Percentiles rank a stretch among this genome's conserved stretches.
These are phyloP conservation scores for Meteorus sp. DNA, from an alignment of 1,140 invertebrate species.

Conservation along the genomic window DNA sequence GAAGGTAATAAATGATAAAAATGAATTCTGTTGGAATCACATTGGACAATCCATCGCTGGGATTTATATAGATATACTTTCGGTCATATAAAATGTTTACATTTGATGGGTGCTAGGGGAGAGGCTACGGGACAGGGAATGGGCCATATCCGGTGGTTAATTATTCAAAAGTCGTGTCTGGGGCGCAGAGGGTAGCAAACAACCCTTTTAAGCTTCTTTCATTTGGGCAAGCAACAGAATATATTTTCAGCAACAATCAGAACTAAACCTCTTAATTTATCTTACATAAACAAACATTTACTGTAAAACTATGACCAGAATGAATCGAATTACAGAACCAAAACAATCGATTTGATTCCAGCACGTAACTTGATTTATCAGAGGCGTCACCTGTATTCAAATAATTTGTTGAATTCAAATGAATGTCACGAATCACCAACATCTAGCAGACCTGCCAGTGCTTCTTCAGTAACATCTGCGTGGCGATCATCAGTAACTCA, in stretches of 20 bases:
- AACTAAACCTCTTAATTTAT: neutral
- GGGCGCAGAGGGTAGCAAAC: neutral
- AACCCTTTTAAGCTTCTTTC: conserved; percentile 29
- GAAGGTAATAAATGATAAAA: too few relatives aligned
- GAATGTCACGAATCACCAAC: conserved; percentile 38
- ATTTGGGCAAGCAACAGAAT: neutral
- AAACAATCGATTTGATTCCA: too few relatives aligned
- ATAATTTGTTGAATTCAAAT: conserved; percentile 22
- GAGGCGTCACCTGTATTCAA: conserved; percentile 40
- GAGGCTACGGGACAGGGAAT: conserved; percentile 1
- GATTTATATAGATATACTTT: too few relatives aligned
- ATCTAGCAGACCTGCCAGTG: conserved; percentile 40
- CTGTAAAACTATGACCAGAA: too few relatives aligned
- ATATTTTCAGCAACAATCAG: conserved; percentile 17
- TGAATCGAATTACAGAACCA: too few relatives aligned
- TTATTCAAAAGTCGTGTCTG: conserved; percentile 20
- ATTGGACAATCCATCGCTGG: too few relatives aligned
- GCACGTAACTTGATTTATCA: conserved; percentile 38
- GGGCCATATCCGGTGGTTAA: conserved; percentile 22
- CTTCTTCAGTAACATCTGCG: conserved; percentile 41
- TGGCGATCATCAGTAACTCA: conserved; percentile 37
- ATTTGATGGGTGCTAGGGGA: conserved; percentile 1
- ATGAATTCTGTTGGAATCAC: too few relatives aligned
- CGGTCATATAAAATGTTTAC: conserved; percentile 1
- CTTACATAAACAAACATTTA: conserved; percentile 1